Base-by-base conservation (phyloP, 2,888 invertebrate genomes). In the Ormyrus nitidulus region DNA sequence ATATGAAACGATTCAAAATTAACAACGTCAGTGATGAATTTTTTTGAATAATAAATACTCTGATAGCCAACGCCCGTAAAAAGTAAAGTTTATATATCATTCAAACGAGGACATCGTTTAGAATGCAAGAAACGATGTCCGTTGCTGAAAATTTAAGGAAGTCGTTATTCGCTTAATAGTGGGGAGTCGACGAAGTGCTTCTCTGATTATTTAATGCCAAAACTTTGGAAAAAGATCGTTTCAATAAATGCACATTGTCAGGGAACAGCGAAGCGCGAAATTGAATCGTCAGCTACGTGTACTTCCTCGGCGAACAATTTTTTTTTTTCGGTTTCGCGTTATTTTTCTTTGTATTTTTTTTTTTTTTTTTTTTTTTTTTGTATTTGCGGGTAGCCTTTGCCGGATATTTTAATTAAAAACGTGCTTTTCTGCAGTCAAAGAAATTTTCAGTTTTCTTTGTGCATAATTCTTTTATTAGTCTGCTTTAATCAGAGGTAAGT, bases 221-320 rank as follows among this genome's bases (percentile, higher is more conserved):
- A 6, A 9, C 53, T 10, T n/a, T n/a, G 19, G 11, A 49, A 19
- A 70, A 51, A 70, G 49, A 46, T 46, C 19, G 53, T 3, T 5
- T 13, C 5, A 11, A 73, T 19, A 73, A 73, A 73, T 64, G 46
- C 11, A 48, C 34, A 51, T 8, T 72, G 61, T 72, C 53, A 49
- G 54, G 62, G 53, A 53, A 59, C 59, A 10, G 10, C 51, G 61
- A 56, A 73, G 64, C 73, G 58, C 49, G n/a, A 66, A 75, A 75
- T 66, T 49, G 66, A 75, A 75, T 51, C 59, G 66, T 75, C n/a
- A 46, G 4, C 46, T 64, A 34, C 9, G 3, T 19, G n/a, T 34
- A 34, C 34, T 10, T 7, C 19, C 8, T 34, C n/a, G n/a, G 51
- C 19, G 19, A 68, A 34, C 34, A 34, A 34, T 34, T 19, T 46